Percentiles rank a stretch among this genome's conserved stretches.
Evolutionary conservation across 1,140 invertebrate genomes (phyloP).

Genomic region (Lepidurus couesii): DNA sequence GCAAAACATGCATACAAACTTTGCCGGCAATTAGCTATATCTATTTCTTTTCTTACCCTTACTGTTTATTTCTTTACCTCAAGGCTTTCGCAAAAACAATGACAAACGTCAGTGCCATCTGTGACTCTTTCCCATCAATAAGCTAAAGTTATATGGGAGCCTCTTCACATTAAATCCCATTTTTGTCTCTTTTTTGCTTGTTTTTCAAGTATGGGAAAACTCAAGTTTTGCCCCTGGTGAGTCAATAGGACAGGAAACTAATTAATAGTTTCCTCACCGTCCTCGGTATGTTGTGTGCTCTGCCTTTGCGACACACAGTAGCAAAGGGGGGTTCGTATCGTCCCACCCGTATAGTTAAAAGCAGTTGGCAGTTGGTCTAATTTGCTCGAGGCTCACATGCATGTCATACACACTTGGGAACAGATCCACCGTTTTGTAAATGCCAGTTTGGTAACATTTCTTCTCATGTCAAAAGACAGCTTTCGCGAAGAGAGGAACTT

Average conservation of each 20-base stretch:
- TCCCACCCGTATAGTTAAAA: not conserved
- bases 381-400: not conserved
- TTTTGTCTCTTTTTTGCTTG: no score
- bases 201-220: not conserved
- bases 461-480: constrained; percentile 4
- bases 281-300: not conserved
- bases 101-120: no score
- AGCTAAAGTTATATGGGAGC: no score
- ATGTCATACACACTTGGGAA: constrained; percentile 8
- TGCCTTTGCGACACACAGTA: not conserved
- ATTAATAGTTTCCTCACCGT: not conserved
- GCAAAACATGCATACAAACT: no score
- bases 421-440: not conserved
- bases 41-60: no score
- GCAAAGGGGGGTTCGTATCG: no score
- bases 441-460: not conserved
- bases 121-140: no score
- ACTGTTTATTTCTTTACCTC: no score
- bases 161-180: no score
- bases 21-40: no score
- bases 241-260: constrained; percentile 8
- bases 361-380: not conserved
- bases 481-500: not conserved
- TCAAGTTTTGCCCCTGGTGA: not conserved
- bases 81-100: no score